Percentiles rank a stretch among this genome's conserved stretches.
Conservation (phyloP, 2,888 invertebrate species). For the Eurois occulta region DNA sequence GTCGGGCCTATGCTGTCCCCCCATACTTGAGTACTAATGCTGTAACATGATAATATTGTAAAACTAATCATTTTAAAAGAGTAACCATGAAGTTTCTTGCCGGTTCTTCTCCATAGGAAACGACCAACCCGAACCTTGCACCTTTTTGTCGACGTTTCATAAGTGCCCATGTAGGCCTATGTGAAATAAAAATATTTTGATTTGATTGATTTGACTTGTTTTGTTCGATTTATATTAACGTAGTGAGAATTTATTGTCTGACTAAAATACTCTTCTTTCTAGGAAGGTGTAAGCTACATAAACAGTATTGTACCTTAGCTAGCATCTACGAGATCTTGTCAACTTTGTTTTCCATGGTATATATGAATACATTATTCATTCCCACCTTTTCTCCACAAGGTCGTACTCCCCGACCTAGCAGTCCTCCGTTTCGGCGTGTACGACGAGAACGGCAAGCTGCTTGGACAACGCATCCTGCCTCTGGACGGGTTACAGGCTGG, state of each 20-base stretch:
- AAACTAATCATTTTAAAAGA: too few relatives aligned
- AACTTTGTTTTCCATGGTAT: not conserved
- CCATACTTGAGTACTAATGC: too few relatives aligned
- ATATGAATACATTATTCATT: not conserved
- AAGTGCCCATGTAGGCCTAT: too few relatives aligned
- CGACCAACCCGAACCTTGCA: too few relatives aligned
- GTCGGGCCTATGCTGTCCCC: too few relatives aligned
- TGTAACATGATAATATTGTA: too few relatives aligned
- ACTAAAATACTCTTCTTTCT: not conserved
- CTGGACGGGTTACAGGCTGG: constrained; percentile 99
- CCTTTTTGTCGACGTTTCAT: too few relatives aligned
- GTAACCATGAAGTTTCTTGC: too few relatives aligned
- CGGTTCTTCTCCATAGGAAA: too few relatives aligned
- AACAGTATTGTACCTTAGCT: not conserved
- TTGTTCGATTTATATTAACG: too few relatives aligned
- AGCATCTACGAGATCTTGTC: not conserved
- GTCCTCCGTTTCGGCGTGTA: constrained; percentile 99
- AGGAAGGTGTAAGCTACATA: not conserved
- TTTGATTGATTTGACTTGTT: too few relatives aligned
- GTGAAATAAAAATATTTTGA: too few relatives aligned
- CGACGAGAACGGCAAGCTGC: constrained; percentile 98
- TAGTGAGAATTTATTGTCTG: not conserved
- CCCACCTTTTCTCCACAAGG: constrained; percentile 86
- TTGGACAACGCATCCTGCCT: constrained; percentile 99
- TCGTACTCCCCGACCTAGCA: constrained; percentile 99